Evolutionary conservation across 2,888 invertebrate genomes (phyloP).

Genomic region (Chrysolina haemoptera): DNA sequence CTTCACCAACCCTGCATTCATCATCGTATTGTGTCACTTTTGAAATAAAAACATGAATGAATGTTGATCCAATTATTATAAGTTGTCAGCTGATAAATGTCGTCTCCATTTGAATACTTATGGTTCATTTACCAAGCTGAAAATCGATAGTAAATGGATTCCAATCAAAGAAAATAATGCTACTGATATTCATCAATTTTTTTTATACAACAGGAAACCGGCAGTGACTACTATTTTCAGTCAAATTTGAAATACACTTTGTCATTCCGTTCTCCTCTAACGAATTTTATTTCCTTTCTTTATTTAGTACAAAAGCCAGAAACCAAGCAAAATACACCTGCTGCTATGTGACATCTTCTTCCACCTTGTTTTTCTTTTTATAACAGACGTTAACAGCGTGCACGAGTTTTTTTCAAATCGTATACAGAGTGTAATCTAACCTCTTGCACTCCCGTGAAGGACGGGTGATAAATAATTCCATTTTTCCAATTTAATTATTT

Average conservation of each 20-base stretch:
- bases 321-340: conserved; percentile 17
- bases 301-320: conserved; percentile 4
- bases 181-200: neutral
- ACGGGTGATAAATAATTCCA: no score
- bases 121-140: neutral
- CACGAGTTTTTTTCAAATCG: conserved; percentile 2
- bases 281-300: conserved; percentile 2
- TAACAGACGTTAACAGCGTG: conserved; percentile 7
- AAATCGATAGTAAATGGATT: neutral
- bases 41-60: no score
- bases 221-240: neutral
- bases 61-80: no score
- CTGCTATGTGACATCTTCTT: conserved; percentile 9
- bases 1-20: no score
- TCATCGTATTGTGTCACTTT: no score
- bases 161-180: neutral
- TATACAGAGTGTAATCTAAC: no score
- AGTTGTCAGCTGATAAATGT: no score
- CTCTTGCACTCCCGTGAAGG: no score
- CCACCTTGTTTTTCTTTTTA: conserved; percentile 10
- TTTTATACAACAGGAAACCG: neutral
- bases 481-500: no score
- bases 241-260: neutral
- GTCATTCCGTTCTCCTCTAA: neutral
- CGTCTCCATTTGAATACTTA: no score